Base-by-base conservation (phyloP, 2,888 invertebrate species). In the Leucophora obtusa region DNA sequence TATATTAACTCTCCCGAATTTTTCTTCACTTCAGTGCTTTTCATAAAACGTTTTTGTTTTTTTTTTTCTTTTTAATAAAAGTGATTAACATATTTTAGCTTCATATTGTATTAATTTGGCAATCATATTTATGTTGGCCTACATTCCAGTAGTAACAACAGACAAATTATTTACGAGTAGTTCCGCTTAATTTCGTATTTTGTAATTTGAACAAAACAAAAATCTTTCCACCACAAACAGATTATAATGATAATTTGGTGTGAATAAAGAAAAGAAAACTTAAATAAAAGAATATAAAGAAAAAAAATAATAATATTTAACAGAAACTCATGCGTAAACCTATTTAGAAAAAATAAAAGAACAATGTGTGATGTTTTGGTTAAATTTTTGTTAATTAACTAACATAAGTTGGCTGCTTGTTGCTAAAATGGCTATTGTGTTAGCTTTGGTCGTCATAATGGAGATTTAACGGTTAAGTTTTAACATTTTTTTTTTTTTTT, bases 91-190 rank as follows among this genome's bases (percentile, higher is more conserved):
- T 50, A 63, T 47, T 63, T 63, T 50, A 15, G 28, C 50, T 50
- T 50, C 28, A 60, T 60, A 60, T 43, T 43, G 33, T 35, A 14
- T 58, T 10, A n/a, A 15, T 63, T 63, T 47, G 63, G 33, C 50
- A 63, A 35, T 14, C 33, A 53, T 65, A 65, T 35, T 35, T 53
- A 65, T 68, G 47, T 47, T 68, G 68, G 38, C 68, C 68, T 47
- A 68, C 21, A 68, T 68, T 43, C 15, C 28, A 47, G n/a, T 14
- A 47, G 28, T 28, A 47, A 68, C 56, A 53, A 43, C 33, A 4
- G 43, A n/a, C 33, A 66, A 66, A 66, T 54, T 66, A 43, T 50
- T 66, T 43, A n/a, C n/a, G n/a, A n/a, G n/a, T n/a, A 54, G 66
- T 56, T 66, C 66, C 66, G 66, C 66, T 66, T 66, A 54, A 66